A percentile compares a stretch with the other conserved stretches of the same genome.
These are phyloP conservation scores for Augochlorella aurata DNA, from an alignment of 2,888 invertebrate genomes.

Conservation along the genomic window DNA sequence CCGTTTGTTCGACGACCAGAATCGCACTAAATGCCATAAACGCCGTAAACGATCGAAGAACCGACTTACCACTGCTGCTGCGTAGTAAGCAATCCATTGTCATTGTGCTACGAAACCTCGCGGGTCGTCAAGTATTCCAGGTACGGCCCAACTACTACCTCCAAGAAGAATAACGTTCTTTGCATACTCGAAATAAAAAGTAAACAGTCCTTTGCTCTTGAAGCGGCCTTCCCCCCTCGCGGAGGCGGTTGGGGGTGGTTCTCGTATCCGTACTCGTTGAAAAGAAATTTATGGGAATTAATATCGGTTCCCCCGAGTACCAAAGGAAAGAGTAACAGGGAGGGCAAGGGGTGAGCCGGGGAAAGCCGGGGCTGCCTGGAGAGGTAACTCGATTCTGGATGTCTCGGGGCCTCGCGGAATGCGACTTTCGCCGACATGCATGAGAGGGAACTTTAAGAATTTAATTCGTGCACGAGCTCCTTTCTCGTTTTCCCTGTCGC, in stretches of 20 bases:
- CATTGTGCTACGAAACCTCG: neutral
- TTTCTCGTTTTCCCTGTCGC: slow-evolving; percentile 26
- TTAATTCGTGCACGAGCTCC: slow-evolving; percentile 77
- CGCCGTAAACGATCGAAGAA: neutral
- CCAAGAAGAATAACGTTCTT: slow-evolving; percentile 79
- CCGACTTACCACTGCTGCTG: neutral
- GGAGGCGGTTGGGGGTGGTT: neutral
- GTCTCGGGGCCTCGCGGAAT: slow-evolving; percentile 79
- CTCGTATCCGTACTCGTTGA: slow-evolving; percentile 76
- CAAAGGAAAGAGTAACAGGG: slow-evolving; percentile 42
- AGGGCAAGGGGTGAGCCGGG: slow-evolving; percentile 30
- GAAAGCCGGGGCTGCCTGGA: slow-evolving; percentile 37
- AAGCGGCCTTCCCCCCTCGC: neutral
- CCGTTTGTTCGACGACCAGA: neutral
- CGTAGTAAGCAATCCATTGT: neutral
- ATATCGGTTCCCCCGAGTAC: slow-evolving; percentile 79
- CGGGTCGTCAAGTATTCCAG: slow-evolving; percentile 50
- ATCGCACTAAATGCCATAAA: neutral
- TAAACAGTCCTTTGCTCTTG: slow-evolving; percentile 74
- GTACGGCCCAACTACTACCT: slow-evolving; percentile 4
- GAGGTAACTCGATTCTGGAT: slow-evolving; percentile 61
- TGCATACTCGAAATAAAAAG: slow-evolving; percentile 81
- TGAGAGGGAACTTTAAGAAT: slow-evolving; percentile 81
- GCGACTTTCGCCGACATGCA: slow-evolving; percentile 79
- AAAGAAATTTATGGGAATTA: slow-evolving; percentile 83